Conservation (phyloP, 1,140 invertebrate species). For the Archivesica marissinica region DNA sequence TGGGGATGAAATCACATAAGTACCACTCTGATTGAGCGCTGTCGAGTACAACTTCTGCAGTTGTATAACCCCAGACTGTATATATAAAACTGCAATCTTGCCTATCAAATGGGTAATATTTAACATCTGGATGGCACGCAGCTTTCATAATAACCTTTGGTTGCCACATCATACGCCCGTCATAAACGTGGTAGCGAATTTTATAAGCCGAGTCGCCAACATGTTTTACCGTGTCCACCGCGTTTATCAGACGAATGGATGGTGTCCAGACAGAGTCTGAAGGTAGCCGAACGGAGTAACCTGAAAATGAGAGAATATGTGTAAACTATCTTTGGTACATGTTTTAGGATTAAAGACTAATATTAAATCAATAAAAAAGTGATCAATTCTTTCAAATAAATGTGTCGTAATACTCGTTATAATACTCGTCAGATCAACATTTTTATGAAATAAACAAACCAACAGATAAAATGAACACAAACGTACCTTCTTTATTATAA, state of each 20-base stretch:
- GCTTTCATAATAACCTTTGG: conserved; percentile 37
- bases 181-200: conserved; percentile 29
- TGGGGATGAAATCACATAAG: conserved; percentile 34
- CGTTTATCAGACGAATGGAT: conserved; percentile 23
- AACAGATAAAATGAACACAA: not conserved
- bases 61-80: conserved; percentile 19
- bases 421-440: not conserved
- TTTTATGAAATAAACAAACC: not conserved
- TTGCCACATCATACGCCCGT: conserved; percentile 25
- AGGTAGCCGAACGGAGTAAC: conserved; percentile 25
- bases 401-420: not conserved
- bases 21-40: conserved; percentile 4
- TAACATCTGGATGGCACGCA: conserved; percentile 41
- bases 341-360: not conserved
- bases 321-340: not conserved
- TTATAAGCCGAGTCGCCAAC: conserved; percentile 5
- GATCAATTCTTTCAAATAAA: not conserved
- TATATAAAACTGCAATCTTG: conserved; percentile 38
- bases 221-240: conserved; percentile 4
- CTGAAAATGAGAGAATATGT: not conserved
- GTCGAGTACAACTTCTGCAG: not conserved
- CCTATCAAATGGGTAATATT: conserved; percentile 53
- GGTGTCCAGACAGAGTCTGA: conserved; percentile 40
- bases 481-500: conserved; percentile 14
- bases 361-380: not conserved